phyloP scores from a whole-genome alignment of 2,113 vertebrate species.

The Vidua chalybeata region DNA sequence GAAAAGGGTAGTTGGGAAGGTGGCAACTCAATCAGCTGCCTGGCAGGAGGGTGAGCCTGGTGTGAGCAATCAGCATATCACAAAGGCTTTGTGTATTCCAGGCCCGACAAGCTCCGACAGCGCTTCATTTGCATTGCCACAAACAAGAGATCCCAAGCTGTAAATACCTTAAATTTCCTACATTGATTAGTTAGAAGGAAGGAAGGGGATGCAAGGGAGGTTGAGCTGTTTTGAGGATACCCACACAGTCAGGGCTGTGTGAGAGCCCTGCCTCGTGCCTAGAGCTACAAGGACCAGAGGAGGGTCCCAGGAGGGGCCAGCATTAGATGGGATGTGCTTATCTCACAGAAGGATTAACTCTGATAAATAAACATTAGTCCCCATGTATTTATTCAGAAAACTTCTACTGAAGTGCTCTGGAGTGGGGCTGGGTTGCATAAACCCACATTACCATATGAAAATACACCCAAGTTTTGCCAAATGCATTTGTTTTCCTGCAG shows the following conservation, averaged over 20 bases:
- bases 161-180: slow-evolving; percentile 6
- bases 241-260: background rate
- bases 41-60: slow-evolving; percentile 35
- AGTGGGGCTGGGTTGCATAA: background rate
- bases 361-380: background rate
- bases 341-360: background rate
- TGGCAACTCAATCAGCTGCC: background rate
- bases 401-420: background rate
- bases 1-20: slow-evolving; percentile 15
- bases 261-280: background rate
- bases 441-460: background rate
- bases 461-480: background rate
- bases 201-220: background rate
- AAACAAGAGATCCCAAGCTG: background rate
- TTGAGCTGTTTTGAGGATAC: background rate
- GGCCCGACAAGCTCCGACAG: slow-evolving; percentile 17
- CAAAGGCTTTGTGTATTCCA: slow-evolving; percentile 16
- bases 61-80: slow-evolving; percentile 28
- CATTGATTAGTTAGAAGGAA: slow-evolving; percentile 1
- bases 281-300: background rate
- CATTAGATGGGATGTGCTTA: background rate
- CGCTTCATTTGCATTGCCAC: slow-evolving; percentile 17
- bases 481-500: background rate
- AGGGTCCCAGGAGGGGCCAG: background rate
- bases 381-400: background rate